Percentiles rank a stretch among this genome's conserved stretches.
These are phyloP conservation scores for Bucorvus abyssinicus DNA, from an alignment of 2,797 vertebrate species.

Conservation along the genomic window DNA sequence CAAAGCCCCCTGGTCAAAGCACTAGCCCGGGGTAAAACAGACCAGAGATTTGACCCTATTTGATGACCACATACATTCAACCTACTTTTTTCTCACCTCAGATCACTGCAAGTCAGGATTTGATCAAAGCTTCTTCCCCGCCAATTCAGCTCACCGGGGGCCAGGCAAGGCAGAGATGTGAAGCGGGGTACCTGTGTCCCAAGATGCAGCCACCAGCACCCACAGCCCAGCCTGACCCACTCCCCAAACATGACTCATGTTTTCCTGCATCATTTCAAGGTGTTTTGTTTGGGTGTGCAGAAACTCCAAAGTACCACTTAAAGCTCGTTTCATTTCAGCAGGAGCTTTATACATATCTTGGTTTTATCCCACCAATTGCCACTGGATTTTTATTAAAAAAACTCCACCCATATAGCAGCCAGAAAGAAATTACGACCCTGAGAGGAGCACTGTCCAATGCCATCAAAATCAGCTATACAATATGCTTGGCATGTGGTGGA, in stretches of 20 bases:
- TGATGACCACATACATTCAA: background rate
- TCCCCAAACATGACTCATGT: background rate
- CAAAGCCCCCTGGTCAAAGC: background rate
- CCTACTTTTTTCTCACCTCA: background rate
- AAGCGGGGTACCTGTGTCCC: rapidly evolving
- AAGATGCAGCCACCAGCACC: background rate
- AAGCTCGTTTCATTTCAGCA: background rate
- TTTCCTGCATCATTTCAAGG: background rate
- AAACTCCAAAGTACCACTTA: background rate
- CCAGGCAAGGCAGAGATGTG: background rate
- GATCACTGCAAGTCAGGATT: background rate
- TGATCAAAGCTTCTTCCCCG: background rate
- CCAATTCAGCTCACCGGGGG: rapidly evolving
- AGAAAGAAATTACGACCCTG: background rate
- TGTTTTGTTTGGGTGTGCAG: background rate
- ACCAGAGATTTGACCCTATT: background rate
- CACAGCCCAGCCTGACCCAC: rapidly evolving
- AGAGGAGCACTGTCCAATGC: background rate
- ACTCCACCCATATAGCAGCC: background rate
- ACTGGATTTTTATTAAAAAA: background rate
- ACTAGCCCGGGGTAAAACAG: background rate
- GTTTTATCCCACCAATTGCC: background rate
- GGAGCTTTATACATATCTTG: background rate
- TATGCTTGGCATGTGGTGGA: background rate
- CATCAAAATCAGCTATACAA: background rate